A percentile compares a stretch with the other conserved stretches of the same genome.
Conservation (phyloP, 1,140 invertebrate species). For the Asobara japonica region DNA sequence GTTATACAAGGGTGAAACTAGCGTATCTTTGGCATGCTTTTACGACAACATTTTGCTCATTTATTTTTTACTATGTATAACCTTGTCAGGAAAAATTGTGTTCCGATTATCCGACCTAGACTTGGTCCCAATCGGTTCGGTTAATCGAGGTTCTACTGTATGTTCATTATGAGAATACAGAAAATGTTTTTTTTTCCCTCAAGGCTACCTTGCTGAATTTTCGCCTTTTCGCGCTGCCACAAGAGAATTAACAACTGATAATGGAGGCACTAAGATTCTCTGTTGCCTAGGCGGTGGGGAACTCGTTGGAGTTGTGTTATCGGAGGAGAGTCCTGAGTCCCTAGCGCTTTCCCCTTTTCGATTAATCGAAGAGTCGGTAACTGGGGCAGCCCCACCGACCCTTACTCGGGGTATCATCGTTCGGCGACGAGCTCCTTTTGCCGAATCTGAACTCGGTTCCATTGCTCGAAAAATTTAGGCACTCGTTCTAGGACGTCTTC, state of each 20-base stretch:
- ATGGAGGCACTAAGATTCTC: constrained; percentile 28
- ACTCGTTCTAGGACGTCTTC: too few relatives aligned
- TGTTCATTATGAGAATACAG: too few relatives aligned
- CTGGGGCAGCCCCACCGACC: constrained; percentile 21
- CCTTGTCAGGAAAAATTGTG: too few relatives aligned
- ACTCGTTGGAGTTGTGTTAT: constrained; percentile 58
- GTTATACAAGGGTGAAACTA: too few relatives aligned
- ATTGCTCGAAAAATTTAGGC: too few relatives aligned
- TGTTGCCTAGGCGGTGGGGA: constrained; percentile 58
- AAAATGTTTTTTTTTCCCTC: too few relatives aligned
- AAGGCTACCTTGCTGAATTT: constrained; percentile 50
- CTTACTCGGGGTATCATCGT: constrained; percentile 27
- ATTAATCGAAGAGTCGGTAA: constrained; percentile 15
- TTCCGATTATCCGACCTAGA: too few relatives aligned
- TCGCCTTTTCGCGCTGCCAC: constrained; percentile 42
- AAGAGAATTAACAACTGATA: constrained; percentile 26
- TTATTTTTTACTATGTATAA: too few relatives aligned
- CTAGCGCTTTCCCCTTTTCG: constrained; percentile 47
- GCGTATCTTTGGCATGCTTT: too few relatives aligned
- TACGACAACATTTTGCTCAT: too few relatives aligned
- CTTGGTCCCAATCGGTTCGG: too few relatives aligned
- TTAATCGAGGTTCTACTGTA: too few relatives aligned
- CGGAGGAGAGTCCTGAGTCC: constrained; percentile 62
- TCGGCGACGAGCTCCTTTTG: constrained; percentile 44
- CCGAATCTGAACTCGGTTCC: constrained; percentile 37